phyloP scores from a whole-genome alignment of 2,113 vertebrate genomes.

The Thamnaconus septentrionalis region DNA sequence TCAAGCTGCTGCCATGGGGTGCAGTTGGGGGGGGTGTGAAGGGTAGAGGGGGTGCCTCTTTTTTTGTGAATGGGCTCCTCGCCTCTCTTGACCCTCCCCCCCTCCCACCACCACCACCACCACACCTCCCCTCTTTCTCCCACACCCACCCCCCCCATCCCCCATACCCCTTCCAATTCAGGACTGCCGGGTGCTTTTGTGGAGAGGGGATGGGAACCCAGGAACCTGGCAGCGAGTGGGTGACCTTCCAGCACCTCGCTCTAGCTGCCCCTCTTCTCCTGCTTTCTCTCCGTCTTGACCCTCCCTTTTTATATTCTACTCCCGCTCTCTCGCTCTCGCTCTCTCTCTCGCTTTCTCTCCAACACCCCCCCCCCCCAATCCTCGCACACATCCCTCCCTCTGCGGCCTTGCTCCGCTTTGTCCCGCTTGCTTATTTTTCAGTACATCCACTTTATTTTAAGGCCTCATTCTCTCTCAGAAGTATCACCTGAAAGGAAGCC shows the following conservation, averaged over 20 bases:
- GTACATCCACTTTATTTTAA: conserved; percentile 73
- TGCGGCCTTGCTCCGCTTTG: conserved; percentile 55
- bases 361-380: conserved; percentile 43
- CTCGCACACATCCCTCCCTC: conserved; percentile 25
- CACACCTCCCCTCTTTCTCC: no score
- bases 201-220: conserved; percentile 79
- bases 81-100: conserved; percentile 68
- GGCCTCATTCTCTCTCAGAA: conserved; percentile 55
- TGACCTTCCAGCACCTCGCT: conserved; percentile 79
- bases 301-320: conserved; percentile 68
- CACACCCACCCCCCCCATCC: not conserved
- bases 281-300: conserved; percentile 65
- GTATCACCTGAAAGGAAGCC: conserved; percentile 54
- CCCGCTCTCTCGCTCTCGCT: conserved; percentile 38
- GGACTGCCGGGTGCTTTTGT: conserved; percentile 72
- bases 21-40: conserved; percentile 56
- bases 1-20: conserved; percentile 77
- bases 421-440: conserved; percentile 70
- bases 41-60: conserved; percentile 50
- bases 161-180: conserved; percentile 64
- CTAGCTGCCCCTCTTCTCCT: conserved; percentile 60
- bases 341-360: conserved; percentile 48
- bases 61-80: conserved; percentile 79
- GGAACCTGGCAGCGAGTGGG: conserved; percentile 79
- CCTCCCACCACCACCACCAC: not conserved